These are phyloP conservation scores for Phalacrocorax brasilianus DNA, from an alignment of 2,113 vertebrate genomes.

Conservation along the genomic window DNA sequence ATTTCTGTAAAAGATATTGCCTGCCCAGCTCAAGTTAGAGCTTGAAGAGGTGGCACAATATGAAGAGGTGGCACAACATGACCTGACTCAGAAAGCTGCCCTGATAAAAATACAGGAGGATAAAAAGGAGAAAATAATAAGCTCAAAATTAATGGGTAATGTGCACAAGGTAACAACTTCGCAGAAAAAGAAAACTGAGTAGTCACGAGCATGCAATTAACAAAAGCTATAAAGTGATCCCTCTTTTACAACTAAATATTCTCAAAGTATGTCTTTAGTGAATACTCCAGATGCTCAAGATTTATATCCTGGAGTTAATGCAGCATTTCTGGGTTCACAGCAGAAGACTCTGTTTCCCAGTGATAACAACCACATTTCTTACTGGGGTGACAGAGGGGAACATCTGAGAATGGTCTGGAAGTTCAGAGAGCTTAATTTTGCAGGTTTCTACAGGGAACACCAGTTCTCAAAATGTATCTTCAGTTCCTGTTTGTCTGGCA, in stretches of 20 bases:
- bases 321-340: background rate
- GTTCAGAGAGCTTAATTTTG: background rate
- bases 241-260: background rate
- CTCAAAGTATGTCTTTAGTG: background rate
- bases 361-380: background rate
- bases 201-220: background rate
- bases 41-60: background rate
- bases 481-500: background rate
- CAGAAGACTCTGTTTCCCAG: background rate
- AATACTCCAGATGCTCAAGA: background rate
- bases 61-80: background rate
- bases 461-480: background rate
- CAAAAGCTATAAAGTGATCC: background rate
- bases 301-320: background rate
- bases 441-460: background rate
- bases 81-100: background rate
- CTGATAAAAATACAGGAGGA: background rate
- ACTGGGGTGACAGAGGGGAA: background rate
- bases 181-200: background rate
- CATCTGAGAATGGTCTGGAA: background rate
- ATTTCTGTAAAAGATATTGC: background rate
- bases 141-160: background rate
- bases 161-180: background rate
- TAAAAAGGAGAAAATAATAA: background rate
- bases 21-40: background rate